Percentiles rank a stretch among this genome's conserved stretches.
Evolutionary conservation across 1,140 invertebrate species (phyloP).

Genomic region (Micrasema longulum): DNA sequence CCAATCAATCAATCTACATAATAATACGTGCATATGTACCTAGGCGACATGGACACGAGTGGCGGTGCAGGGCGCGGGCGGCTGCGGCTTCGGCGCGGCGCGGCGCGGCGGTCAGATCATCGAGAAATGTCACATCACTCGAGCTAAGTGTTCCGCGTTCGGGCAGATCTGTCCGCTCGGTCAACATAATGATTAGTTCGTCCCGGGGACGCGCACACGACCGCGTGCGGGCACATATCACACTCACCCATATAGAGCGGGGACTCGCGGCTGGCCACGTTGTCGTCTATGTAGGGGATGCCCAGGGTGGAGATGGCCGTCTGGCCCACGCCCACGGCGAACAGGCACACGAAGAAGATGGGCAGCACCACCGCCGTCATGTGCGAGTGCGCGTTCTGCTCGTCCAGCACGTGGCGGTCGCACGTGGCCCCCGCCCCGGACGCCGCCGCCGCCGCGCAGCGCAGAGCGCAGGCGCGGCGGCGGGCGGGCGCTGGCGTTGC

Average conservation of each 20-base stretch:
- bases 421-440: constrained; percentile 57
- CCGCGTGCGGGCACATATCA: no score
- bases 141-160: not conserved
- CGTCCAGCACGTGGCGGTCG: constrained; percentile 63
- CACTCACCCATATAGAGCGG: constrained; percentile 89
- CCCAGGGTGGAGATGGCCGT: constrained; percentile 94
- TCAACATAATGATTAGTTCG: constrained; percentile 26
- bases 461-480: constrained; percentile 53
- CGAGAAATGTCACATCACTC: constrained; percentile 28
- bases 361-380: constrained; percentile 83
- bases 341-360: constrained; percentile 88
- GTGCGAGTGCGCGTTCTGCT: constrained; percentile 77
- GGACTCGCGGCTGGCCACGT: constrained; percentile 90
- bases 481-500: constrained; percentile 64
- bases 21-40: no score
- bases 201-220: not conserved
- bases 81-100: no score
- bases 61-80: no score
- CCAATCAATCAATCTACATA: no score
- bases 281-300: constrained; percentile 95
- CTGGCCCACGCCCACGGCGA: constrained; percentile 93
- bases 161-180: constrained; percentile 1
- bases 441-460: constrained; percentile 48
- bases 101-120: constrained; percentile 13
- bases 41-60: no score